Evolutionary conservation across 2,888 invertebrate species (phyloP).

Genomic region (Vannuccia rotundouncinata): DNA sequence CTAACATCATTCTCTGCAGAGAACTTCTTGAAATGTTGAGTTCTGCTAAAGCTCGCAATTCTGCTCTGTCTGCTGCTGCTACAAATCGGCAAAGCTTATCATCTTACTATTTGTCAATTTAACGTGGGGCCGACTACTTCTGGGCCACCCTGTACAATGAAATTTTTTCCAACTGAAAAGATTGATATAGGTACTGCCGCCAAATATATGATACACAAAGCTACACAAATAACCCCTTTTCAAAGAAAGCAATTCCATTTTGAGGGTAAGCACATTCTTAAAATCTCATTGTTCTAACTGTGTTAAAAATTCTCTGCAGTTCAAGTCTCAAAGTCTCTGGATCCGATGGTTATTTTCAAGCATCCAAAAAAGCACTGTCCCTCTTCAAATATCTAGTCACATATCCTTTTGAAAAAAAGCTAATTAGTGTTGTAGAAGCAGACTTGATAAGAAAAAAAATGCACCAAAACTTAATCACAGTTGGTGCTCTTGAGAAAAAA

Average conservation of each 20-base stretch:
- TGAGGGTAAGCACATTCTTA: not conserved
- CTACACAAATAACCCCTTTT: slow-evolving; percentile 16
- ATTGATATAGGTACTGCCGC: slow-evolving; percentile 4
- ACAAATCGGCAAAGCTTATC: too few species aligned
- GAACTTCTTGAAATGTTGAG: too few species aligned
- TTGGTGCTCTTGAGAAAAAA: not conserved
- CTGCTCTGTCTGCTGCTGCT: too few species aligned
- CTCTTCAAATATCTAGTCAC: slow-evolving; percentile 12
- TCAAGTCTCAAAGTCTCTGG: slow-evolving; percentile 26
- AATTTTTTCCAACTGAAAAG: not conserved
- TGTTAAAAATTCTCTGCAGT: slow-evolving; percentile 15
- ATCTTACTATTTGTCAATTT: too few species aligned
- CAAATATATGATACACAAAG: slow-evolving; percentile 6
- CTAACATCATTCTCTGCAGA: too few species aligned
- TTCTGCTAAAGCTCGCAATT: too few species aligned
- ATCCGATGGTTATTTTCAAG: slow-evolving; percentile 1
- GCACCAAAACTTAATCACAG: not conserved
- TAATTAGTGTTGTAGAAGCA: not conserved
- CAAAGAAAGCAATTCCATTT: slow-evolving; percentile 6
- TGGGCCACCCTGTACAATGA: too few species aligned
- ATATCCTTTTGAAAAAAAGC: not conserved
- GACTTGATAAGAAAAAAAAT: not conserved
- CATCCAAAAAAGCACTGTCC: slow-evolving; percentile 15
- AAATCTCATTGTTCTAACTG: not conserved
- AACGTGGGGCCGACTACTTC: too few species aligned